Evolutionary conservation across 2,113 vertebrate species (phyloP), one percentile per base, ranked within the genome.

Genomic region (Shinisaurus crocodilurus): DNA sequence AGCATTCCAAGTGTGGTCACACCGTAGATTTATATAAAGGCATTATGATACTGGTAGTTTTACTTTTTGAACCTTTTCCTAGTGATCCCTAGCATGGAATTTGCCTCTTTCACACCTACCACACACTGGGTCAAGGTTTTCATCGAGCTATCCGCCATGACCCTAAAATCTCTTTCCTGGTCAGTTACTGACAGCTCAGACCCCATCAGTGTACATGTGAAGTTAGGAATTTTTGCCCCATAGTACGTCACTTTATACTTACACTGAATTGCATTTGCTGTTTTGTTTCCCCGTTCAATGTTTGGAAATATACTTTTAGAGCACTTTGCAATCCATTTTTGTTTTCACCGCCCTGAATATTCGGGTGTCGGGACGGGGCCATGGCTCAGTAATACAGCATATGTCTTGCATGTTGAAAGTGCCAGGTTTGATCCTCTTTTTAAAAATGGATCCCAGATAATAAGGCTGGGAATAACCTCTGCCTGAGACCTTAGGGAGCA

Each of bases 371-470:
- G n/a, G 54, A 63, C 10, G n/a, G 3, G 0, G n/a, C 16, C 32
- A 63, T 37, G 60, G 27, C n/a, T 40, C 2, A 63, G 82, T 18
- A 2, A 43, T 18, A 83, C 2, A 25, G 5, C 3, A 48, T 6
- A 40, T 27, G 69, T n/a, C 9, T 69, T 75, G 74, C 74, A 40
- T 40, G n/a, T 79, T 20, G 25, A 48, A 29, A 29, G 43, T 48
- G 13, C 25, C 76, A 48, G 27, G 9, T 48, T 48, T 45, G 48
- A 48, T 48, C 40, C 25, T 13, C 1, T 45, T 10, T 13, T 34
- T 54, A 13, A 57, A 54, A 81, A 81, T 90, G 92, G 37, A 77
- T 91, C 80, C 65, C 85, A 90, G 91, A 86, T 94, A 92, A 92
- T 94, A 93, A 95, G 67, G 88, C 20, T 63, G 43, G 57, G 37